A percentile compares a stretch with the other conserved stretches of the same genome.
Conservation (phyloP, 2,113 vertebrate species). For the Cariama cristata region DNA sequence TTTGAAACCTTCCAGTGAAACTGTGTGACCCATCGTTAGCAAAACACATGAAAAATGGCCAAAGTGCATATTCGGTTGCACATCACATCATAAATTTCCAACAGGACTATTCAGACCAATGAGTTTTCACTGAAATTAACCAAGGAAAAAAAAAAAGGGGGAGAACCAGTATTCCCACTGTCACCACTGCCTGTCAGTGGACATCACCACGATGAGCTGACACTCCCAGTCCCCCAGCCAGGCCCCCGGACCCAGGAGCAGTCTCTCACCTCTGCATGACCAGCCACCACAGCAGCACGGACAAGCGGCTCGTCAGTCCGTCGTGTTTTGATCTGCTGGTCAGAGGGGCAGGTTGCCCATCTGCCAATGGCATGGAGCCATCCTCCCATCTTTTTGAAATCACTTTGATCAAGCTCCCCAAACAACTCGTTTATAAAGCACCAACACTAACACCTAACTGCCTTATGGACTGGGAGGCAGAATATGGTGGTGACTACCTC, state of each 20-base stretch:
- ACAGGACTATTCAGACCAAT: background rate
- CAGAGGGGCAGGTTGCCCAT: background rate
- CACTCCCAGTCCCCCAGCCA: background rate
- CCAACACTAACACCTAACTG: background rate
- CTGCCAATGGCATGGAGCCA: background rate
- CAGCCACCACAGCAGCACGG: background rate
- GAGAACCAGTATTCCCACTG: background rate
- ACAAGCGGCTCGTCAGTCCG: background rate
- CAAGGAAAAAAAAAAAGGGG: background rate
- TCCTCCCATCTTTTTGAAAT: background rate
- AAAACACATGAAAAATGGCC: background rate
- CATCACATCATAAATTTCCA: background rate
- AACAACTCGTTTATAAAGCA: background rate
- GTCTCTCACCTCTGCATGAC: background rate
- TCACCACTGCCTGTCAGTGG: background rate
- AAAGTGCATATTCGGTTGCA: background rate
- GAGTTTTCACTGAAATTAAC: background rate
- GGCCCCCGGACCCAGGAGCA: fast-evolving
- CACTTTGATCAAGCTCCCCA: background rate
- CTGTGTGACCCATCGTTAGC: background rate
- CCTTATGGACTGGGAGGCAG: background rate
- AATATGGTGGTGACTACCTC: fast-evolving
- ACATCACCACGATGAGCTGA: background rate
- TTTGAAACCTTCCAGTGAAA: constrained; percentile 28
- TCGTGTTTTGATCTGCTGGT: background rate